phyloP scores from a whole-genome alignment of 1,140 invertebrate genomes.

The Drosophila chauvacae region DNA sequence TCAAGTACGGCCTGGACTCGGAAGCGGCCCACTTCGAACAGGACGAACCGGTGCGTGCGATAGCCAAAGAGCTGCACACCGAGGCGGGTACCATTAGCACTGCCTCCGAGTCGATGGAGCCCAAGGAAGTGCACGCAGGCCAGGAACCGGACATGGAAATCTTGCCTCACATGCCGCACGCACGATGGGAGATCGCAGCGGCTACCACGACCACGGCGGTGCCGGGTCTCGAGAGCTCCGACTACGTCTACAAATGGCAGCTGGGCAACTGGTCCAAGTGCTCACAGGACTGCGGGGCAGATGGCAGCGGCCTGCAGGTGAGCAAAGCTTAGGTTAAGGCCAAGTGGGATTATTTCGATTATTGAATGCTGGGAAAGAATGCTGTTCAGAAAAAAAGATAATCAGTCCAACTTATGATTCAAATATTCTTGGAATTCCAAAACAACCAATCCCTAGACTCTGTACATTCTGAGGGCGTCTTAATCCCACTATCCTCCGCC shows the following conservation, averaged over 20 bases:
- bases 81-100: slow-evolving; percentile 30
- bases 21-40: slow-evolving; percentile 68
- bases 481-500: not conserved
- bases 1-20: slow-evolving; percentile 72
- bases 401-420: not conserved
- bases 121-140: not conserved
- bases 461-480: not conserved
- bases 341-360: not conserved
- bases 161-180: slow-evolving; percentile 67
- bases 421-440: not conserved
- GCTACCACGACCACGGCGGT: slow-evolving; percentile 15
- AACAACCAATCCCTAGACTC: not conserved
- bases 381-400: not conserved
- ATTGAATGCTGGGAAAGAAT: not conserved
- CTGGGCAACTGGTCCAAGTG: slow-evolving; percentile 94
- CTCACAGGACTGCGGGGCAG: slow-evolving; percentile 93
- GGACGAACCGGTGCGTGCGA: slow-evolving; percentile 64
- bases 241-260: slow-evolving; percentile 91
- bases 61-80: slow-evolving; percentile 61
- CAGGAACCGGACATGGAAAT: slow-evolving; percentile 25
- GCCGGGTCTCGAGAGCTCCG: slow-evolving; percentile 72
- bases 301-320: slow-evolving; percentile 85
- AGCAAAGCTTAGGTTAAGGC: slow-evolving; percentile 21
- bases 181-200: slow-evolving; percentile 62
- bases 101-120: not conserved